Evolutionary conservation across 2,113 vertebrate species (phyloP), one percentile per base, ranked within the genome.

Genomic region (Candoia aspera): DNA sequence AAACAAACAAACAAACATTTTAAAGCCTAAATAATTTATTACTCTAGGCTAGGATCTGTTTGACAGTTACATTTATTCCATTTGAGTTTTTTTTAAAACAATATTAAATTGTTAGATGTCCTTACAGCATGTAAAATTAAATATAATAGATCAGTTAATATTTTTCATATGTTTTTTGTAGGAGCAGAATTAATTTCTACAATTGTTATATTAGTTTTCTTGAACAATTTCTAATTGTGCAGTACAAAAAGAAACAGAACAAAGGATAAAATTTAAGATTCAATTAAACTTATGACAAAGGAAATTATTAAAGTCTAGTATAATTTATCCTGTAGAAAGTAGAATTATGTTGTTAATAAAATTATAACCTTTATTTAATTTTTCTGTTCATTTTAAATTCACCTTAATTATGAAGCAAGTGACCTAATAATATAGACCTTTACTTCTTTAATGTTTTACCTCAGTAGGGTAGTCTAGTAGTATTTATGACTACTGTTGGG

Each of bases 271-370:
- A 90, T 88, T 26, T 42, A 23, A 57, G 57, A 23, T 26, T 84
- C 85, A 93, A 87, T 55, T 62, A 84, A 94, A n/a, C 87, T 93
- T 90, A 92, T 17, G 89, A 94, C 94, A 94, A 0, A 37, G 93
- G 64, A 93, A 95, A 91, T 79, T 23, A 8, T 86, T 33, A 95
- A 93, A 95, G 96, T 95, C 26, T 46, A 37, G 5, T 93, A 90
- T 95, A 92, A 24, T 73, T 73, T 55, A 79, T 79, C n/a, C 33
- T 4, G 6, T 21, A 53, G 11, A 26, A 11, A 53, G 12, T 26
- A 85, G 84, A 85, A 15, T 85, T 54, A 85, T 85, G 4, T 29
- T 85, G 84, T 54, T 53, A 53, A 49, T 85, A 29, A 85, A 60
- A 85, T 53, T 29, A 21, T 85, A 53, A 54, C 4, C 24, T 85